Evolutionary conservation across 2,797 vertebrate genomes (phyloP).

Genomic region (Melanotaenia parkinsoni): DNA sequence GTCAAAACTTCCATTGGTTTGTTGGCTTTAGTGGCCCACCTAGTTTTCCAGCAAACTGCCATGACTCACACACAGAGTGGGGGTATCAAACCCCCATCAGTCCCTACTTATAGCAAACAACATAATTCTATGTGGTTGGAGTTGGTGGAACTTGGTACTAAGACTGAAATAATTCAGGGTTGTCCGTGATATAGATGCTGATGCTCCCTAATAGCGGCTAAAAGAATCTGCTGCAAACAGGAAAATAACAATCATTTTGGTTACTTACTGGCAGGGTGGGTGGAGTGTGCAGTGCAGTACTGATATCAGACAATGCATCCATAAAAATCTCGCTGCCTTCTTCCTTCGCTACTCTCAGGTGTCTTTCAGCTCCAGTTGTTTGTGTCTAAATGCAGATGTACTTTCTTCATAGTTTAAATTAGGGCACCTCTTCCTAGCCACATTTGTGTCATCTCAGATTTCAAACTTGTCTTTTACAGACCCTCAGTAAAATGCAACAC

Average conservation of each 20-base stretch:
- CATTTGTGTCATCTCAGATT: slow-evolving; percentile 35
- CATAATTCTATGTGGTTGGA: slow-evolving; percentile 26
- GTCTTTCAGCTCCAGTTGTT: slow-evolving; percentile 3
- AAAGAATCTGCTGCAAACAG: slow-evolving; percentile 16
- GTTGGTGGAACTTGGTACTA: slow-evolving; percentile 2
- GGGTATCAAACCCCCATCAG: slow-evolving; percentile 43
- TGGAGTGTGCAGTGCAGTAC: slow-evolving; percentile 6
- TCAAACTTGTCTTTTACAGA: slow-evolving; percentile 31
- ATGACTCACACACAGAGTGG: slow-evolving; percentile 67
- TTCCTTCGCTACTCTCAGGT: neutral
- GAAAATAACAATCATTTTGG: slow-evolving; percentile 26
- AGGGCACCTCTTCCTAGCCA: slow-evolving; percentile 57
- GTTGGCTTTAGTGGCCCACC: slow-evolving; percentile 51
- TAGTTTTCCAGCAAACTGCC: slow-evolving; percentile 51
- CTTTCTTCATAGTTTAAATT: slow-evolving; percentile 19
- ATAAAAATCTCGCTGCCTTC: neutral
- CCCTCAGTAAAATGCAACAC: slow-evolving; percentile 38
- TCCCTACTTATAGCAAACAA: slow-evolving; percentile 11
- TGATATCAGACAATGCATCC: neutral
- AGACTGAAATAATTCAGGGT: slow-evolving; percentile 24
- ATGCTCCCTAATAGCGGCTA: neutral
- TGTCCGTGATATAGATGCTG: neutral
- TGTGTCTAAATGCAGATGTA: neutral
- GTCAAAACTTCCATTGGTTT: slow-evolving; percentile 54
- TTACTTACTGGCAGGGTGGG: slow-evolving; percentile 64